phyloP scores from a whole-genome alignment of 1,140 invertebrate genomes.

The Mamestra configurata region DNA sequence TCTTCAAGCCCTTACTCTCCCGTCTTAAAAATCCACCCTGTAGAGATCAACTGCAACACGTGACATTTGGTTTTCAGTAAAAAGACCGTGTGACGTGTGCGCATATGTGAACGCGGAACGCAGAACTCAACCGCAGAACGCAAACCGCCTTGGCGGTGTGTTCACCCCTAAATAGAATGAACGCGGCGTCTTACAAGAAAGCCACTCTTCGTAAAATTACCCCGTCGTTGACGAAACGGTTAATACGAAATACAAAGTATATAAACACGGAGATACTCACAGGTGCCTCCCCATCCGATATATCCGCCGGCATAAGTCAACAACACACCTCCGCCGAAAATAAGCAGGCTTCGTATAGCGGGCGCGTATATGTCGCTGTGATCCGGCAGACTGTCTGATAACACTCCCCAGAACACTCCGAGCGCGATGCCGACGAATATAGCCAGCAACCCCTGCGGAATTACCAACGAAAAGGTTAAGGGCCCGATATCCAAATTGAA shows the following conservation, averaged over 20 bases:
- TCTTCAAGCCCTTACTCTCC: too few species aligned
- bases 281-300: conserved; percentile 92
- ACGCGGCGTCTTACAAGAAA: background rate
- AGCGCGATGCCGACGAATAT: conserved; percentile 92
- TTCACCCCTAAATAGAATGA: too few species aligned
- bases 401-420: conserved; percentile 92
- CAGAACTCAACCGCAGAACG: too few species aligned
- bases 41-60: too few species aligned
- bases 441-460: conserved; percentile 89
- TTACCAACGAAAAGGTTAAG: conserved; percentile 50
- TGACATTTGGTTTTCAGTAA: too few species aligned
- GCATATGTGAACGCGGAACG: too few species aligned
- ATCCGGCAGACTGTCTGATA: conserved; percentile 92
- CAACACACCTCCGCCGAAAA: conserved; percentile 93
- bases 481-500: conserved; percentile 36
- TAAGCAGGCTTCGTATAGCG: conserved; percentile 92
- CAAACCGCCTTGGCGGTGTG: too few species aligned
- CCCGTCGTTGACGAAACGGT: background rate
- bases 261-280: conserved; percentile 65
- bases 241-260: background rate
- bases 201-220: conserved; percentile 9
- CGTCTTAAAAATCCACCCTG: too few species aligned
- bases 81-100: too few species aligned
- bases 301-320: conserved; percentile 94
- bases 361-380: conserved; percentile 93